Evolutionary conservation across 2,888 invertebrate genomes (phyloP).

Genomic region (Lithosia quadra): DNA sequence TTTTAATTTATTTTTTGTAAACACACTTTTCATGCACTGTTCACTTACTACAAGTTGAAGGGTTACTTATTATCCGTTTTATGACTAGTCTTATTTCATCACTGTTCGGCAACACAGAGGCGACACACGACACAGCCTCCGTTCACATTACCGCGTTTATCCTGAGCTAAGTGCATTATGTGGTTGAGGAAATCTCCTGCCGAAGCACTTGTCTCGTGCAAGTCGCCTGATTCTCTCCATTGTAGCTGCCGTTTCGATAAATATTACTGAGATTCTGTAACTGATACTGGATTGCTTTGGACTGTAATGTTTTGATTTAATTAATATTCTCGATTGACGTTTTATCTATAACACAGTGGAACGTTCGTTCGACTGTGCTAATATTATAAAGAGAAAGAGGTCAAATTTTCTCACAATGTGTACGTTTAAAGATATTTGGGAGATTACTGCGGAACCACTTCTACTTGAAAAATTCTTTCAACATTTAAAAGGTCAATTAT

Average conservation of each 20-base stretch:
- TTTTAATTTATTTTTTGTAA: no score
- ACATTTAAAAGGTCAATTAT: no score
- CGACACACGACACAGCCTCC: slow-evolving; percentile 43
- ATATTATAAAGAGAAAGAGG: no score
- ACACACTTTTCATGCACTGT: no score
- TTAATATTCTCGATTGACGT: background rate
- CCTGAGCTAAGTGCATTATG: slow-evolving; percentile 68
- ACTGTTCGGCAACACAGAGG: slow-evolving; percentile 27
- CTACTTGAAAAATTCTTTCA: no score
- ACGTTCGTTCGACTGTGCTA: no score
- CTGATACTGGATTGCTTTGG: background rate
- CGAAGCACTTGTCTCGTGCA: slow-evolving; percentile 59
- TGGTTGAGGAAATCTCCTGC: slow-evolving; percentile 64
- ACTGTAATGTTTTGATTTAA: background rate
- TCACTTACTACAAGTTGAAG: no score
- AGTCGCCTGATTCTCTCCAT: slow-evolving; percentile 36
- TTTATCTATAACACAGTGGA: no score
- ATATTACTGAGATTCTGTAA: slow-evolving; percentile 4
- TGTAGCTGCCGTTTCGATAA: slow-evolving; percentile 22
- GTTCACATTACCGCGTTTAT: slow-evolving; percentile 61
- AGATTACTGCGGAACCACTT: no score
- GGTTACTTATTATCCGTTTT: slow-evolving; percentile 3
- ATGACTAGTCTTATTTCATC: background rate
- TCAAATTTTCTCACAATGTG: no score
- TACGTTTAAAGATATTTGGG: no score